phyloP scores from a whole-genome alignment of 1,140 invertebrate species.

The Drosophila leontia region DNA sequence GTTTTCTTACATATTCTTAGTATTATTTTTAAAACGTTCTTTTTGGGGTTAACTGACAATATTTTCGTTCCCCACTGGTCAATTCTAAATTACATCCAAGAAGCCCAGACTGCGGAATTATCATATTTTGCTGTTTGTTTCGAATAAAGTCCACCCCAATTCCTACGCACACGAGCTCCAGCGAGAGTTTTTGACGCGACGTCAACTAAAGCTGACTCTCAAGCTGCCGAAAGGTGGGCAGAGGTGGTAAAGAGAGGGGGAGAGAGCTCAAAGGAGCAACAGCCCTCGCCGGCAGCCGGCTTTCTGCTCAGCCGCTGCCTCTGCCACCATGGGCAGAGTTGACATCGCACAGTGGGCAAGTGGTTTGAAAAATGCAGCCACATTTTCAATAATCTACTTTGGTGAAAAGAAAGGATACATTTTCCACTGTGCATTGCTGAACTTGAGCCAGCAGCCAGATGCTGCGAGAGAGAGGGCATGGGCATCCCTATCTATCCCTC shows the following conservation, averaged over 20 bases:
- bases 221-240: slow-evolving; percentile 42
- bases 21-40: no score
- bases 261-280: slow-evolving; percentile 58
- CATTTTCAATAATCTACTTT: background rate
- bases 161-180: slow-evolving; percentile 29
- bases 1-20: no score
- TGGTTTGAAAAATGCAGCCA: no score
- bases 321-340: slow-evolving; percentile 6
- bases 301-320: slow-evolving; percentile 27
- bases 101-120: background rate
- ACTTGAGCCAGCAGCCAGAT: slow-evolving; percentile 59
- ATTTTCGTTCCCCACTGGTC: no score
- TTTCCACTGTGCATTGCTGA: slow-evolving; percentile 33
- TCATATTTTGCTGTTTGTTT: background rate
- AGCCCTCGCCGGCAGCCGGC: slow-evolving; percentile 65
- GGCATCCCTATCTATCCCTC: slow-evolving; percentile 37
- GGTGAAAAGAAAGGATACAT: background rate
- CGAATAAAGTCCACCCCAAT: slow-evolving; percentile 35
- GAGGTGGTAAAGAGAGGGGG: slow-evolving; percentile 24
- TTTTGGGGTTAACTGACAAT: no score
- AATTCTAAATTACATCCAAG: background rate
- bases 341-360: slow-evolving; percentile 20
- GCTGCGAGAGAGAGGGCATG: slow-evolving; percentile 28
- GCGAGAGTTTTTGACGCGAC: slow-evolving; percentile 43
- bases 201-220: slow-evolving; percentile 38